Base-by-base conservation (phyloP, 2,113 vertebrate species). In the Tachuris rubrigastra region DNA sequence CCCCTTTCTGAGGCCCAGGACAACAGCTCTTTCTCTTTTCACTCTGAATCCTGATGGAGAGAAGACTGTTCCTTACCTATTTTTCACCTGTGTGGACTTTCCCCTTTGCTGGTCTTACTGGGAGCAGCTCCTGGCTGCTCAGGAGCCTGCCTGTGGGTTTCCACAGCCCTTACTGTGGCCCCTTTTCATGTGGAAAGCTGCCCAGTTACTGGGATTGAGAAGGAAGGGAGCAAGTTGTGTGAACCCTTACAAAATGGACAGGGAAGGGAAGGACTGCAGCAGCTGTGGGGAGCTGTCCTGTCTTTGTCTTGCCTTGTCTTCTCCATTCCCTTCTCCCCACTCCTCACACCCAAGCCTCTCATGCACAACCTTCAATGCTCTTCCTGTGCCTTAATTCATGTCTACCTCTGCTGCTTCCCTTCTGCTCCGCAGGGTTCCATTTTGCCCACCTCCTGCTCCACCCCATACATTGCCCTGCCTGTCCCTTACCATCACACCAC, bases 261-360 rank as follows among this genome's bases (percentile, higher is more conserved):
- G 52, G 66, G 67, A 35, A 66, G 50, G 31, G n/a, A 52, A 60
- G 69, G 67, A 55, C 78, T 80, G 63, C 72, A 74, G 2, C 30
- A 39, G 55, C 62, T 50, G 3, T 27, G 33, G 33, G 65, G 72
- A 88, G 5, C 71, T 80, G 9, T 30, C 46, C 72, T 63, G 39
- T 42, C 74, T 65, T n/a, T 83, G 49, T 65, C 58, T 73, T 82
- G 66, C 35, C 30, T 68, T 74, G 46, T 65, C 42, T 23, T 59
- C 52, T 74, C 14, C 10, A 2, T 17, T 39, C 41, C 63, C 24
- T 27, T 33, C 19, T 3, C 5, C 1, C 3, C 3, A 9, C 12
- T 67, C 55, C 31, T 62, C 10, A 7, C 17, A 62, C 33, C 41
- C n/a, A 14, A 4, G 76, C 39, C 74, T 71, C 65, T 73, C 37